phyloP scores from a whole-genome alignment of 2,113 vertebrate species.

The Phrynosoma blainvillii region DNA sequence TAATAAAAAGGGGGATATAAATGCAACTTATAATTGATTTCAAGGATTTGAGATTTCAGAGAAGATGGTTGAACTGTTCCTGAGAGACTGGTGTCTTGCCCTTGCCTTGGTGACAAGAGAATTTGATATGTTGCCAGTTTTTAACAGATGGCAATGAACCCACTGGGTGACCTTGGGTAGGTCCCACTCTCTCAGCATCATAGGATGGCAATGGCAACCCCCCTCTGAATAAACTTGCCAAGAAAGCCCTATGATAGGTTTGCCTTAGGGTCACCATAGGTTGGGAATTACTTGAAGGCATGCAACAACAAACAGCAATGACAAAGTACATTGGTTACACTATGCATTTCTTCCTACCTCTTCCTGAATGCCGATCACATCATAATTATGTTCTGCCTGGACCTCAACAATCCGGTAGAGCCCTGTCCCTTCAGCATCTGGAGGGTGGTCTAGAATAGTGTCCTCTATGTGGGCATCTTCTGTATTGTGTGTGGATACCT shows the following conservation, averaged over 20 bases:
- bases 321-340: neutral
- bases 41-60: neutral
- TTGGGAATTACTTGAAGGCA: too few relatives aligned
- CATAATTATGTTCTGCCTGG: rapidly evolving
- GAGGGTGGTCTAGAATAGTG: rapidly evolving
- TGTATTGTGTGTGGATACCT: slow-evolving; percentile 6
- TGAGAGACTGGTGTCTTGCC: neutral
- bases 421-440: rapidly evolving
- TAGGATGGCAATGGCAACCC: too few relatives aligned
- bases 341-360: slow-evolving; percentile 31
- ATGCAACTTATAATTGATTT: too few relatives aligned
- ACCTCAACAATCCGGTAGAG: neutral
- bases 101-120: too few relatives aligned
- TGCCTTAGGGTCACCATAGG: too few relatives aligned
- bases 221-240: too few relatives aligned
- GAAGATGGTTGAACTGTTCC: neutral
- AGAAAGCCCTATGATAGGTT: too few relatives aligned
- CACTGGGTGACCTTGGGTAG: too few relatives aligned
- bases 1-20: too few relatives aligned
- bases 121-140: neutral
- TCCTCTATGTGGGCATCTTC: rapidly evolving
- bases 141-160: neutral
- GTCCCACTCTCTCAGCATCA: too few relatives aligned
- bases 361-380: rapidly evolving
- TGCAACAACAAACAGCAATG: too few relatives aligned